A percentile compares a stretch with the other conserved stretches of the same genome.
Evolutionary conservation across 92 coral and sea anemone genomes (phyloP).

Genomic region (Bergia sp.): DNA sequence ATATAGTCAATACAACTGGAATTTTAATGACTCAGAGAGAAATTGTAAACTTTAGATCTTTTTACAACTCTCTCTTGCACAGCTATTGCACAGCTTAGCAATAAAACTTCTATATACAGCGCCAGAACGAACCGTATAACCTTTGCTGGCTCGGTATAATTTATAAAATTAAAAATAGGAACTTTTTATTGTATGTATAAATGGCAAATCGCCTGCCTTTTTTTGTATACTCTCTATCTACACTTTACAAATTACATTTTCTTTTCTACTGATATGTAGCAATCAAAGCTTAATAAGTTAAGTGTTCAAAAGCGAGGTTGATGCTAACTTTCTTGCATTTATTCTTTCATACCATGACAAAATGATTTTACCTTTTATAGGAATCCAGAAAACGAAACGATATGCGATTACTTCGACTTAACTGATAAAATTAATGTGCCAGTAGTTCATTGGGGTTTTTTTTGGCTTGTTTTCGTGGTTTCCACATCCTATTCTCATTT

Average conservation of each 20-base stretch:
- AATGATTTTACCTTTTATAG: no score
- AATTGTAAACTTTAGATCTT: neutral
- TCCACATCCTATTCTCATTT: no score
- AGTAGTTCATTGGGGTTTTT: no score
- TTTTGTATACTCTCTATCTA: slow-evolving; percentile 3
- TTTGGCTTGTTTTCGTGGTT: no score
- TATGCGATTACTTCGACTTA: no score
- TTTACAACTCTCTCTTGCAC: neutral
- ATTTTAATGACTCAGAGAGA: neutral
- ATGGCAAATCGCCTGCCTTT: slow-evolving; percentile 2
- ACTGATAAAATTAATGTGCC: no score
- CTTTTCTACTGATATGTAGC: neutral
- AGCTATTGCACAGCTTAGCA: neutral
- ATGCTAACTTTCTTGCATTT: no score
- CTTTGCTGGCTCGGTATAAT: slow-evolving; percentile 13
- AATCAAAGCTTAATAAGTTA: neutral
- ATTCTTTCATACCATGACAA: no score
- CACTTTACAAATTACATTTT: neutral
- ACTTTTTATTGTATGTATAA: slow-evolving; percentile 31
- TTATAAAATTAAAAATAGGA: slow-evolving; percentile 41
- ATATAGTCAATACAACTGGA: neutral
- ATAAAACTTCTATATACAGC: no score
- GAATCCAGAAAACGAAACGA: no score
- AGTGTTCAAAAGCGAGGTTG: neutral
- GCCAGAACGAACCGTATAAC: neutral